Conservation (phyloP, 2,113 vertebrate species). For the Ceyx melanurus region DNA sequence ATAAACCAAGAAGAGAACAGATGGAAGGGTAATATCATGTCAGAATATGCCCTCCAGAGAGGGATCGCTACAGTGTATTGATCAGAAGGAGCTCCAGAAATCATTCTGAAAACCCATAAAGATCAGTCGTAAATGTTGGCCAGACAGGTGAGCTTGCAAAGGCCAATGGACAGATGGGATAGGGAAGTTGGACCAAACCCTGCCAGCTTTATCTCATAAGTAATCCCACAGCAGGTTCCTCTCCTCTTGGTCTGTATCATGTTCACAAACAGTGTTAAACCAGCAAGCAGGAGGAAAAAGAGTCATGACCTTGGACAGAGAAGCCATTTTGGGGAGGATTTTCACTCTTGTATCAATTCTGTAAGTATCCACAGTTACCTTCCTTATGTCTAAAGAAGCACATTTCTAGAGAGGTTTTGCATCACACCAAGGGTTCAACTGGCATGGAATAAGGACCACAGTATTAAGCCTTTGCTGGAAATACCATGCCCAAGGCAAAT, state of each 20-base stretch:
- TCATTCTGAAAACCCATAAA: slow-evolving; percentile 22
- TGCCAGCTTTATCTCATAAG: not conserved
- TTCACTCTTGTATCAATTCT: not conserved
- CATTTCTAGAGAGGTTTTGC: not conserved
- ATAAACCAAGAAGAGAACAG: slow-evolving; percentile 23
- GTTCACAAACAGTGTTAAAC: not conserved
- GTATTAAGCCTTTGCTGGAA: not conserved
- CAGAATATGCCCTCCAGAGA: slow-evolving; percentile 52
- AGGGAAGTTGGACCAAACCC: not conserved
- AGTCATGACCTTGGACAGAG: not conserved
- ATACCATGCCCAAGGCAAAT: not conserved
- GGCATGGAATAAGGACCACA: not conserved
- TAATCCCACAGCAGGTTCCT: not conserved
- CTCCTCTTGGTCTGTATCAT: not conserved
- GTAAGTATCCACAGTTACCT: not conserved
- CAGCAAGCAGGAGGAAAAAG: not conserved
- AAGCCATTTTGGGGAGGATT: not conserved
- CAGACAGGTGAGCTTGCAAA: not conserved
- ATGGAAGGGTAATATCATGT: slow-evolving; percentile 45
- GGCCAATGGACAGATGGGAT: not conserved
- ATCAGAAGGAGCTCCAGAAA: slow-evolving; percentile 40
- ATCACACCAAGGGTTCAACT: not conserved
- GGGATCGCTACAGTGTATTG: not conserved
- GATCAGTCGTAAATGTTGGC: not conserved
- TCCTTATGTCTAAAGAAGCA: not conserved